These are phyloP conservation scores for Phalacrocorax carbo DNA, from an alignment of 2,113 vertebrate species.

Conservation along the genomic window DNA sequence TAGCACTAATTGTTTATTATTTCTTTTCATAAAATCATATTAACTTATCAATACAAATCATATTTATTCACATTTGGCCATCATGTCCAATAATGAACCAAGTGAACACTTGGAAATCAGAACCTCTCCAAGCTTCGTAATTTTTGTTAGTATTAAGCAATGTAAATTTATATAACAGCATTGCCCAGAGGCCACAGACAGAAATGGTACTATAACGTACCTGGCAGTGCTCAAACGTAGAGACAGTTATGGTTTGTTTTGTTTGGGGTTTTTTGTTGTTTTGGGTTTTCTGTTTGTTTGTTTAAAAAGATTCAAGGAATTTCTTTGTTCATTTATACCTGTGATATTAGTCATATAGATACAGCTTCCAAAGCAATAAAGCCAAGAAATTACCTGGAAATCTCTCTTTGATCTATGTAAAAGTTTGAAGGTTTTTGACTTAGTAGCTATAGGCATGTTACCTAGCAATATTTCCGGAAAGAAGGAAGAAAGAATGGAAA, in stretches of 20 bases:
- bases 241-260: neutral
- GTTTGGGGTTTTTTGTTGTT: neutral
- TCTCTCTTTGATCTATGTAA: neutral
- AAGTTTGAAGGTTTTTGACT: neutral
- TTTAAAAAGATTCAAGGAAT: neutral
- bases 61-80: neutral
- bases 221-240: neutral
- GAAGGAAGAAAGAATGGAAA: neutral
- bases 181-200: neutral
- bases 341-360: neutral
- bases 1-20: neutral
- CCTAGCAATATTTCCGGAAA: neutral
- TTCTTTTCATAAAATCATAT: neutral
- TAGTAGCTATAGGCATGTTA: neutral
- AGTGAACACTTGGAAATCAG: neutral
- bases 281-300: neutral
- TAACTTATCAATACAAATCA: neutral
- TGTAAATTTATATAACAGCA: neutral
- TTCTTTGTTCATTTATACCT: neutral
- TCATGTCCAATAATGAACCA: neutral
- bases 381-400: neutral
- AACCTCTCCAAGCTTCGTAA: neutral
- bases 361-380: neutral
- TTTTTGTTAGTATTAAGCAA: neutral
- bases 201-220: neutral